Evolutionary conservation across 2,113 vertebrate genomes (phyloP), one percentile per base, ranked within the genome.

Genomic region (Tetrax tetrax): DNA sequence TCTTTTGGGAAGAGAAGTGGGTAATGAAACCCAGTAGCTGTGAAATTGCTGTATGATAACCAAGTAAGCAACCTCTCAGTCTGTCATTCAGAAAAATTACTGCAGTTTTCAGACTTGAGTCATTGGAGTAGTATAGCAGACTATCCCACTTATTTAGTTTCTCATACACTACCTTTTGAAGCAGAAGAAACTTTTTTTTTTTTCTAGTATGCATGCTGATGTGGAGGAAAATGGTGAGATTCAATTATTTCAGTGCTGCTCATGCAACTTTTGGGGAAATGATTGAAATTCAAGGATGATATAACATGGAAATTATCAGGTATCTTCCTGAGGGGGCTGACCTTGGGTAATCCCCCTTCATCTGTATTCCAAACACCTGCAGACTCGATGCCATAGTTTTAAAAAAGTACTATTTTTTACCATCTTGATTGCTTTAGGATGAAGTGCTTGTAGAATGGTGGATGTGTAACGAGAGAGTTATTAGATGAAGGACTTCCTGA

Each of bases 81-180:
- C 95, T 93, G 80, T 61, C 68, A 63, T 84, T 96, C 83, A 81
- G 75, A 94, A 79, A 81, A 94, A 94, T 84, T 93, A 94, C 90
- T 88, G 75, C 71, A n/a, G 59, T 95, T 96, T 96, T 75, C 43
- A 84, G 54, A 47, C 54, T 43, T 72, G 41, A 94, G 66, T 66
- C 66, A 64, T 60, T 77, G 86, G 54, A 95, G 57, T 43, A 90
- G 63, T 23, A 47, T 63, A 85, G 56, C 71, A 92, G 81, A 90
- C 57, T 83, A 28, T 33, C n/a, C 60, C n/a, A 29, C 3, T 7
- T 65, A 37, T 90, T 93, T 66, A 88, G 53, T 82, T 93, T 97
- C 93, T 95, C 19, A 43, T 64, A 47, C 11, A 57, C 47, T 28
- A n/a, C n/a, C n/a, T 71, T 89, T 37, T 92, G 21, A 37, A 82